A percentile compares a stretch with the other conserved stretches of the same genome.
Evolutionary conservation across 2,797 vertebrate genomes (phyloP).

Genomic region (Karalla daura): DNA sequence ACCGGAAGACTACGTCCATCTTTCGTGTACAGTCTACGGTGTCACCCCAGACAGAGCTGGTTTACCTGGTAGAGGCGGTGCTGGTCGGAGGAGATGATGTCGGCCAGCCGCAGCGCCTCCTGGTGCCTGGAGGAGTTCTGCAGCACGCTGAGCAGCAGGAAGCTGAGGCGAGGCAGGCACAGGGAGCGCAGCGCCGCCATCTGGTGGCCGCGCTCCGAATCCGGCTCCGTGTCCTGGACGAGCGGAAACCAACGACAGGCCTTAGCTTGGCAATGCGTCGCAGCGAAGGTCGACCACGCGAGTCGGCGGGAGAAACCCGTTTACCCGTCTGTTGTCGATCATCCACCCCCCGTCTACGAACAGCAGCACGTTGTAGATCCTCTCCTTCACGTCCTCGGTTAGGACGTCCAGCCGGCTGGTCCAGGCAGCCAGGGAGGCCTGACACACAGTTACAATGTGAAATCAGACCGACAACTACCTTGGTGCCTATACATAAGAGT

Average conservation of each 20-base stretch:
- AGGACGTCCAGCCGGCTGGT: slow-evolving; percentile 89
- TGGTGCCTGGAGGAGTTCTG: slow-evolving; percentile 92
- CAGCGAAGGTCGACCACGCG: too few relatives aligned
- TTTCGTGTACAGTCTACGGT: too few relatives aligned
- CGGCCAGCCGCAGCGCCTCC: slow-evolving; percentile 93
- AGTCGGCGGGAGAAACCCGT: too few relatives aligned
- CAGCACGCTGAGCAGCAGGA: slow-evolving; percentile 91
- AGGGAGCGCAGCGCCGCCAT: slow-evolving; percentile 90
- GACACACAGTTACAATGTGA: too few relatives aligned
- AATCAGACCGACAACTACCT: too few relatives aligned
- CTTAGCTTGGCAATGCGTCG: too few relatives aligned
- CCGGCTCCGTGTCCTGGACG: slow-evolving; percentile 91
- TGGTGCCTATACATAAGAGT: not conserved
- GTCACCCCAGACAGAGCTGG: rapidly evolving
- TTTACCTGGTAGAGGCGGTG: slow-evolving; percentile 92
- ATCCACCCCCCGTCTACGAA: slow-evolving; percentile 99
- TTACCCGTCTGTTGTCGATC: slow-evolving; percentile 95
- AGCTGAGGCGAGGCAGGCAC: slow-evolving; percentile 93
- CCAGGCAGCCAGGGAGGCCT: slow-evolving; percentile 83
- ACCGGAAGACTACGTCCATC: too few relatives aligned
- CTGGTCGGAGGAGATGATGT: slow-evolving; percentile 92
- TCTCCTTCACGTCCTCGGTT: slow-evolving; percentile 94
- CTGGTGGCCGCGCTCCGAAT: slow-evolving; percentile 90
- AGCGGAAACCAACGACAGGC: too few relatives aligned
- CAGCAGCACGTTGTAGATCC: slow-evolving; percentile 97